phyloP scores from a whole-genome alignment of 2,888 invertebrate genomes.

The Oscheius sp. region DNA sequence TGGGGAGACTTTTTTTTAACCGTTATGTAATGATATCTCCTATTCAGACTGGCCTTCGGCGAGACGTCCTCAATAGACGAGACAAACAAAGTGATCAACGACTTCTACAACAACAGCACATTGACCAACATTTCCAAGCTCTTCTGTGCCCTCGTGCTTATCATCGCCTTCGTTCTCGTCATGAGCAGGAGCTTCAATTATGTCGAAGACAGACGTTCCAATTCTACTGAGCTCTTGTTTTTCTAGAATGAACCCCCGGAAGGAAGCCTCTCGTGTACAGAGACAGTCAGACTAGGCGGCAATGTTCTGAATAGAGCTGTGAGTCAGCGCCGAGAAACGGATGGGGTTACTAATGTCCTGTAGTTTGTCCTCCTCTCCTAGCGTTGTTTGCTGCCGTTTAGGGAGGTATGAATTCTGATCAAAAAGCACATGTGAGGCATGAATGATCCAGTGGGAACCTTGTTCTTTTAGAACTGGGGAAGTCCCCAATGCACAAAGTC shows the following conservation, averaged over 20 bases:
- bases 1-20: no score
- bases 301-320: constrained; percentile 6
- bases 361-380: no score
- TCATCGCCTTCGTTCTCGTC: constrained; percentile 57
- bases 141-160: constrained; percentile 58
- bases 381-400: no score
- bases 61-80: constrained; percentile 45
- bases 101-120: constrained; percentile 69
- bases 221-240: constrained; percentile 15
- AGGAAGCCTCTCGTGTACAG: constrained; percentile 23
- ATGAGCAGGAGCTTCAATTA: constrained; percentile 55
- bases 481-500: neutral
- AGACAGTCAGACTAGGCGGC: neutral
- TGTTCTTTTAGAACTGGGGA: neutral
- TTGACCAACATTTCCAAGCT: constrained; percentile 59
- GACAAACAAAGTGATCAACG: constrained; percentile 57
- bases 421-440: no score
- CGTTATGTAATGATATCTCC: no score
- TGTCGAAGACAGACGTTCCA: neutral
- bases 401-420: no score
- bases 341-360: no score
- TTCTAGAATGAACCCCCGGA: constrained; percentile 1
- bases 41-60: constrained; percentile 62
- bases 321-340: constrained; percentile 18
- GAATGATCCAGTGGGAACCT: no score